phyloP scores from a whole-genome alignment of 2,797 vertebrate genomes.

The Nannoperca obscura region DNA sequence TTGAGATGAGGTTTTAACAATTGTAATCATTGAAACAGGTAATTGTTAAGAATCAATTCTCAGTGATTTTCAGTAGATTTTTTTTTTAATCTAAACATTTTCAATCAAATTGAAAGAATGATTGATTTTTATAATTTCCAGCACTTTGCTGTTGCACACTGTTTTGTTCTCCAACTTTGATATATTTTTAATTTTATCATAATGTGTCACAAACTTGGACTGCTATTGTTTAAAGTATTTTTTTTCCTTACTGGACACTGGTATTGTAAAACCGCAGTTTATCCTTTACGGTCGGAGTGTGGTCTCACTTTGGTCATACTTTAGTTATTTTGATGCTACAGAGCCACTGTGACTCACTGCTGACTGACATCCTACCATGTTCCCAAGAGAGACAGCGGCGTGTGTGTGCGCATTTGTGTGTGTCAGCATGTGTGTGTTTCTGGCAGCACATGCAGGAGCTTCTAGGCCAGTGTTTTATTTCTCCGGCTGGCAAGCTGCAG shows the following conservation, averaged over 20 bases:
- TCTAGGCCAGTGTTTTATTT: conserved; percentile 64
- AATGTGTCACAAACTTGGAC: neutral
- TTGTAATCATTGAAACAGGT: neutral
- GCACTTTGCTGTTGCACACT: neutral
- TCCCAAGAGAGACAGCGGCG: conserved; percentile 25
- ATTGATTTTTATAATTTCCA: neutral
- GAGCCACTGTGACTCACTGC: conserved; percentile 58
- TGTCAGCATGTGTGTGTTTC: conserved; percentile 21
- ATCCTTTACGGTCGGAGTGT: conserved; percentile 34
- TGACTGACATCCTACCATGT: conserved; percentile 44
- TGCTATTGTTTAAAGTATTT: neutral
- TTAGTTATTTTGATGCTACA: conserved; percentile 47
- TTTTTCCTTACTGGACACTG: conserved; percentile 8
- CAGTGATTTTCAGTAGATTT: no score
- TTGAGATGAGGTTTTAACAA: neutral
- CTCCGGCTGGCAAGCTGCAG: conserved; percentile 54
- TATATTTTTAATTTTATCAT: neutral
- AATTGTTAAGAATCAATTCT: neutral
- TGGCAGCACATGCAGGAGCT: conserved; percentile 53
- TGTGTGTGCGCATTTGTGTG: conserved; percentile 20
- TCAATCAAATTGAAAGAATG: neutral
- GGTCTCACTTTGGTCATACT: conserved; percentile 48
- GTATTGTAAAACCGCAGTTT: conserved; percentile 50
- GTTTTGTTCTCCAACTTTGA: neutral
- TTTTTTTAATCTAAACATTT: neutral